Conservation (phyloP, 2,113 vertebrate genomes). For the Porphyrio hochstetteri region DNA sequence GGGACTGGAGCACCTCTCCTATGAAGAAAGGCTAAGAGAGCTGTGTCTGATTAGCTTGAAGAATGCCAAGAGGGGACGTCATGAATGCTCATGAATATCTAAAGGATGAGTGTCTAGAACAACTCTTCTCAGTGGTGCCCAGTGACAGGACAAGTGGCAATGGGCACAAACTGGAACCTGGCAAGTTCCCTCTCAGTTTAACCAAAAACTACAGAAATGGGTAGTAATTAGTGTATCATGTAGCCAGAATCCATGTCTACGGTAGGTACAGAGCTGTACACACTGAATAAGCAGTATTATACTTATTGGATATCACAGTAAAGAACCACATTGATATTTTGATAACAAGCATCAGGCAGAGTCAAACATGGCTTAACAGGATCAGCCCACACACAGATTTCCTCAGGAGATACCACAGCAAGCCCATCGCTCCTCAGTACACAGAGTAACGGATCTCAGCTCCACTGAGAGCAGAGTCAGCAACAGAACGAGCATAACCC, state of each 20-base stretch:
- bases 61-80: too few relatives aligned
- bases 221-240: background rate
- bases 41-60: too few relatives aligned
- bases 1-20: too few relatives aligned
- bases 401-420: background rate
- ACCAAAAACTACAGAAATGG: background rate
- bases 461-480: background rate
- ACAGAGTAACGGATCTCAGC: background rate
- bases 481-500: background rate
- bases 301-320: background rate
- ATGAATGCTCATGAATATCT: too few relatives aligned
- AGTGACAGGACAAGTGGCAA: too few relatives aligned
- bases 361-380: background rate
- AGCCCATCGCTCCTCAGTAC: background rate
- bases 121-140: too few relatives aligned
- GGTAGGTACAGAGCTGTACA: background rate
- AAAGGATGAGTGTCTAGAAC: too few relatives aligned
- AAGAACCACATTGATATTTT: background rate
- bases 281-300: background rate
- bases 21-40: too few relatives aligned
- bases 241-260: background rate
- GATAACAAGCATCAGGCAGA: background rate
- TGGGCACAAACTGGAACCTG: too few relatives aligned
- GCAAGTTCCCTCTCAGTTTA: background rate
- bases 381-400: background rate